Base-by-base conservation (phyloP, 2,888 invertebrate genomes). In the Heliconius sara region DNA sequence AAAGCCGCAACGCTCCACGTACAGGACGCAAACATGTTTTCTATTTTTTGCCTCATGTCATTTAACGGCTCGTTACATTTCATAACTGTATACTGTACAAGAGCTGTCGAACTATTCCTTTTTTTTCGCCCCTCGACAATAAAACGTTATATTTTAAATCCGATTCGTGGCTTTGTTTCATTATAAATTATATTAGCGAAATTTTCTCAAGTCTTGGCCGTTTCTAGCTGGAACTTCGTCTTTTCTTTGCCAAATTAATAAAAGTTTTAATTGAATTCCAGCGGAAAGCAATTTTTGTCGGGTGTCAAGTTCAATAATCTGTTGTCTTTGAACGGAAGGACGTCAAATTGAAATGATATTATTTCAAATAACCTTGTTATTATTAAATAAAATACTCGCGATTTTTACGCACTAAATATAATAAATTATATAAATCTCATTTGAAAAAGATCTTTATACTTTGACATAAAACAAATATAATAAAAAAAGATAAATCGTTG, bases 251-350 rank as follows among this genome's bases (percentile, higher is more conserved):
- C 88, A 92, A 93, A 94, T 94, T 92, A 93, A 93, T 94, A 93
- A 94, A 95, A 92, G 92, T 95, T 95, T 95, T 93, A 95, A 94
- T 94, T 93, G 92, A 93, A 94, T 93, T 89, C 88, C 87, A 91
- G 89, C 87, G 86, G 88, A 90, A 89, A 91, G 91, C 88, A 91
- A 92, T 91, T 91, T 91, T 90, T 85, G 87, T 86, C 85, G 83
- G 89, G 90, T 91, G 83, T 84, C 83, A 74, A 79, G 76, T 84
- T 83, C 79, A 83, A 81, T 77, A 83, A 81, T 79, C 82, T 80
- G 79, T 82, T 81, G 83, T 80, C 80, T 83, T 82, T 82, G 82
- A 83, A 74, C 78, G 77, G 70, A 77, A 72, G 65, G 65, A 47
- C 63, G 71, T 75, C 63, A 76, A 60, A 79, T 68, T 73, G 57